Base-by-base conservation (phyloP, 2,113 vertebrate species). In the Tretioscincus oriximinensis region DNA sequence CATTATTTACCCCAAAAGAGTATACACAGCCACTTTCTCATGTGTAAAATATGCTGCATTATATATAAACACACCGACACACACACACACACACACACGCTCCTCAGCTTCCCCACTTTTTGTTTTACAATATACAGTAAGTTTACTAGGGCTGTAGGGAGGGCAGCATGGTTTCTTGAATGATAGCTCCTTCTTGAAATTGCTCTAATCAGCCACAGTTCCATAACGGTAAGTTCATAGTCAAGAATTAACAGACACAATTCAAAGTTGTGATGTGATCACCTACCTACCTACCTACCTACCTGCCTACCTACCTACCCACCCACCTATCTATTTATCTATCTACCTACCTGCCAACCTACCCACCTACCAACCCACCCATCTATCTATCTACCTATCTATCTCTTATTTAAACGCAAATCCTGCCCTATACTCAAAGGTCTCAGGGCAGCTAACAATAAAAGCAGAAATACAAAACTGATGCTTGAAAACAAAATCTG, bases 1-100 rank as follows among this genome's bases (percentile, higher is more conserved):
- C 49, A 60, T 87, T 89, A 83, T 86, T 91, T 92, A 85, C 83
- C 61, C 81, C 87, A 84, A 86, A 85, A 66, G 86, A 80, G 83
- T 12, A 80, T 77, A 85, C 73, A 61, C 29, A 83, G 74, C 69
- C 87, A 22, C 26, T 81, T 76, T 77, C 79, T 82, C 9, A 73
- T 61, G 3, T 73, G 11, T 20, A 28, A 58, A 74, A 58, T 41
- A 0, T 0, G 29, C 65, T 58, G 21, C 24, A 78, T 2, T 86
- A 73, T 73, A 85, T 5, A 41, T 41, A 5, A 2, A 41, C 35
- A 41, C 35, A 5, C n/a, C n/a, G n/a, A n/a, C 35, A 5, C 35
- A 41, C 35, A 5, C 35, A 41, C 35, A 41, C 5, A 5, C 35
- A 41, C 35, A 41, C 35, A 41, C 35, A 41, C 35, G 5, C 35